Conservation (phyloP, 2,888 invertebrate genomes). For the Alcis repandata region DNA sequence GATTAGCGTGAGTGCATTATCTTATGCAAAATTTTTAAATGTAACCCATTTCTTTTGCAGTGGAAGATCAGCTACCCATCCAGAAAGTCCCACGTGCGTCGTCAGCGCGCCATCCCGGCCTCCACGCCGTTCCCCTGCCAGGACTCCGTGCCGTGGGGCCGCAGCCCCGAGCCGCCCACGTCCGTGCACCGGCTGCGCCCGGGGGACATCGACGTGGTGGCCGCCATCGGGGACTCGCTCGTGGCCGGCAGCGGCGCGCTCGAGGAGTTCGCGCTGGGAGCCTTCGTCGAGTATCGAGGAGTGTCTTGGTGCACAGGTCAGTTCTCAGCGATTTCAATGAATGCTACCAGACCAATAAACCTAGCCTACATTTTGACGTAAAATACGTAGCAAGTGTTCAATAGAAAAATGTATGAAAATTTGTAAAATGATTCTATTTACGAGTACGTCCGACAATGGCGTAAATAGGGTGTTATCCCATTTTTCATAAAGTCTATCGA, state of each 20-base stretch:
- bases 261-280: conserved; percentile 90
- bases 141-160: conserved; percentile 71
- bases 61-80: conserved; percentile 79
- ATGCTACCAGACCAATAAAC: background rate
- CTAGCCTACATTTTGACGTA: too few species aligned
- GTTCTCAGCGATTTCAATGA: background rate
- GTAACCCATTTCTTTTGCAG: conserved; percentile 57
- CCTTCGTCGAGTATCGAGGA: conserved; percentile 91
- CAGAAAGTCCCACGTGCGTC: conserved; percentile 78
- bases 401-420: too few species aligned
- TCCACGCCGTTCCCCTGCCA: conserved; percentile 87
- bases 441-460: too few species aligned
- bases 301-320: conserved; percentile 91
- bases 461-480: too few species aligned
- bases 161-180: conserved; percentile 80
- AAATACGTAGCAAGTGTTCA: too few species aligned
- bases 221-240: conserved; percentile 90
- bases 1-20: too few species aligned
- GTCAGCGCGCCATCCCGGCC: conserved; percentile 81
- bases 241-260: conserved; percentile 91
- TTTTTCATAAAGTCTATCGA: too few species aligned
- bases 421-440: too few species aligned
- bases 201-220: conserved; percentile 90
- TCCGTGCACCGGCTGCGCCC: conserved; percentile 90
- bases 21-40: too few species aligned